Evolutionary conservation across 2,113 vertebrate genomes (phyloP).

Genomic region (Eolophus roseicapilla): DNA sequence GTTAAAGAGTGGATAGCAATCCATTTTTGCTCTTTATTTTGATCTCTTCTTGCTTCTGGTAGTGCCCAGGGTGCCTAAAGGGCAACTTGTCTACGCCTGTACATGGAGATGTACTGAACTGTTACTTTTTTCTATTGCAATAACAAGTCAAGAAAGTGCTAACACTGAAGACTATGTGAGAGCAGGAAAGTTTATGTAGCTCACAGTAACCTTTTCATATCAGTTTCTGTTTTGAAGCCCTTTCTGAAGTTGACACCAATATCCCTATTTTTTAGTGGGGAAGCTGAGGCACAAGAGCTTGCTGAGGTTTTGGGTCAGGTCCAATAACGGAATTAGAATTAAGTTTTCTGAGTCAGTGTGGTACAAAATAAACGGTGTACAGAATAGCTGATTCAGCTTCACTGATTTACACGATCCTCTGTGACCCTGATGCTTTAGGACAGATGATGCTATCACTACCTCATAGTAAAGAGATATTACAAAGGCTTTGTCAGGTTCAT

Average conservation of each 20-base stretch:
- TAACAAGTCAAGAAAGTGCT: neutral
- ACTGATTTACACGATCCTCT: constrained; percentile 16
- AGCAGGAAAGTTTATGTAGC: neutral
- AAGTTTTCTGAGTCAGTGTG: neutral
- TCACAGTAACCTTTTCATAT: neutral
- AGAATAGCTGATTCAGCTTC: constrained; percentile 9
- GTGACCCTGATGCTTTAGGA: constrained; percentile 28
- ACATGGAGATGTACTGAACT: neutral
- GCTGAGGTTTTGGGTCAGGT: neutral
- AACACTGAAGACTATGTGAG: neutral
- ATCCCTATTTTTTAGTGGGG: neutral
- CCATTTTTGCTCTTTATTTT: neutral
- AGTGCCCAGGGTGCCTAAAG: neutral
- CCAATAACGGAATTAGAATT: neutral
- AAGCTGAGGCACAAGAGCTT: neutral
- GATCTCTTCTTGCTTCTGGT: neutral
- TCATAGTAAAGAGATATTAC: neutral
- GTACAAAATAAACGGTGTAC: neutral
- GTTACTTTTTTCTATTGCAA: neutral
- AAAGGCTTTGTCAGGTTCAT: constrained; percentile 22
- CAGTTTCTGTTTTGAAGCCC: neutral
- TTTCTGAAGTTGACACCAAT: neutral
- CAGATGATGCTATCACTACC: constrained; percentile 5
- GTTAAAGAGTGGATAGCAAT: neutral
- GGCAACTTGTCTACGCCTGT: neutral